Percentiles rank a stretch among this genome's conserved stretches.
These are phyloP conservation scores for Trigoniulus corallinus DNA, from an alignment of 1,140 invertebrate species.

Conservation along the genomic window DNA sequence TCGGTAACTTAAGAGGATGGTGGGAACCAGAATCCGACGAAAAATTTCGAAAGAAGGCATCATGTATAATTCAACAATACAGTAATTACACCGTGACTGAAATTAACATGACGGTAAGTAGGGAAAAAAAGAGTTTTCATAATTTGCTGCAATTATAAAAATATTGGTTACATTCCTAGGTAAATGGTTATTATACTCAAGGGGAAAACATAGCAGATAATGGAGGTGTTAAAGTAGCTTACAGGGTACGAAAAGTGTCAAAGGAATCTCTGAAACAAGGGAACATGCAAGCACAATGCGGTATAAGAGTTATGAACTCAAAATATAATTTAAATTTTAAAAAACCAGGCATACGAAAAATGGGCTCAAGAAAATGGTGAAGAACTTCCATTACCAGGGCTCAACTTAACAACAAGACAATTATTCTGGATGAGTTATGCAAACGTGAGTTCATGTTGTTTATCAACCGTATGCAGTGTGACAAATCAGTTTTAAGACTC, in stretches of 20 bases:
- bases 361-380: slow-evolving; percentile 17
- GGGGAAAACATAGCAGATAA: slow-evolving; percentile 89
- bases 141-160: slow-evolving; percentile 33
- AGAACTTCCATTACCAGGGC: slow-evolving; percentile 46
- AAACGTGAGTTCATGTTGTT: slow-evolving; percentile 65
- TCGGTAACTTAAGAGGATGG: slow-evolving; percentile 96
- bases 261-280: too few species aligned
- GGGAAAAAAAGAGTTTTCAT: background rate
- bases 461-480: too few species aligned
- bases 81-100: slow-evolving; percentile 36
- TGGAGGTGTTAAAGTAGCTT: slow-evolving; percentile 74
- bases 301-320: too few species aligned
- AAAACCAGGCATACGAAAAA: slow-evolving; percentile 18
- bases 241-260: slow-evolving; percentile 35
- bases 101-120: slow-evolving; percentile 47
- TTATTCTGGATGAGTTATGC: slow-evolving; percentile 73
- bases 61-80: slow-evolving; percentile 5
- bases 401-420: slow-evolving; percentile 56
- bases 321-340: too few species aligned
- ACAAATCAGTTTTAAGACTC: slow-evolving; percentile 85
- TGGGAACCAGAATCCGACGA: slow-evolving; percentile 84
- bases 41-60: slow-evolving; percentile 45
- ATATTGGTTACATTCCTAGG: slow-evolving; percentile 52
- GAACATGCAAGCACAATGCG: background rate
- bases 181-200: slow-evolving; percentile 60